phyloP scores from a whole-genome alignment of 2,797 vertebrate species.

The Sebastes oblongus region DNA sequence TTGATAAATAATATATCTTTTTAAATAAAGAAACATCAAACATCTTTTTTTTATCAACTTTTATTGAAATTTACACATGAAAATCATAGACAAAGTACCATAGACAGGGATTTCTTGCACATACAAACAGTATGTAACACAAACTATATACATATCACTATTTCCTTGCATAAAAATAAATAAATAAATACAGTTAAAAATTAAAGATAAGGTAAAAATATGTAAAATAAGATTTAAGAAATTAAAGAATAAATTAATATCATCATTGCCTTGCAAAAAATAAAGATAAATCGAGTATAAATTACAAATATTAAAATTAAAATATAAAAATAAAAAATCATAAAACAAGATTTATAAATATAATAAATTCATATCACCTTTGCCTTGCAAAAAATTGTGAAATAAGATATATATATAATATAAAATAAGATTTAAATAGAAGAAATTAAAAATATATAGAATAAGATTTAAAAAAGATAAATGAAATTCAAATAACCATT shows the following conservation, averaged over 20 bases:
- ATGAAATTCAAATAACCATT: background rate
- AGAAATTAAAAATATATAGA: background rate
- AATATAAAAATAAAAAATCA: too few relatives aligned
- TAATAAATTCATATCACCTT: too few relatives aligned
- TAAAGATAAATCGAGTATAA: background rate
- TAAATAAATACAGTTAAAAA: background rate
- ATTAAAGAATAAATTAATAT: background rate
- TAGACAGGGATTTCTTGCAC: background rate
- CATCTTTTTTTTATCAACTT: background rate
- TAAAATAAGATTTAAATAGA: too few relatives aligned
- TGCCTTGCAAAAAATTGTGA: too few relatives aligned
- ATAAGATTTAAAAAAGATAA: too few relatives aligned
- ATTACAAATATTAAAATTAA: background rate
- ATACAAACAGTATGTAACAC: background rate
- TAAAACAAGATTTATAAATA: too few relatives aligned
- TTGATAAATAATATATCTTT: background rate
- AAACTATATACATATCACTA: background rate
- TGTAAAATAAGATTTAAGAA: too few relatives aligned
- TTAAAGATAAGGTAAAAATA: background rate
- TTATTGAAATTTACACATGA: background rate
- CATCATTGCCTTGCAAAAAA: background rate
- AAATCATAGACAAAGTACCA: background rate
- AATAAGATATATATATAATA: too few relatives aligned
- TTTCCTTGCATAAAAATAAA: background rate
- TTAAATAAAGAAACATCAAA: background rate